phyloP scores from a whole-genome alignment of 2,888 invertebrate species.

The Belgica antarctica region DNA sequence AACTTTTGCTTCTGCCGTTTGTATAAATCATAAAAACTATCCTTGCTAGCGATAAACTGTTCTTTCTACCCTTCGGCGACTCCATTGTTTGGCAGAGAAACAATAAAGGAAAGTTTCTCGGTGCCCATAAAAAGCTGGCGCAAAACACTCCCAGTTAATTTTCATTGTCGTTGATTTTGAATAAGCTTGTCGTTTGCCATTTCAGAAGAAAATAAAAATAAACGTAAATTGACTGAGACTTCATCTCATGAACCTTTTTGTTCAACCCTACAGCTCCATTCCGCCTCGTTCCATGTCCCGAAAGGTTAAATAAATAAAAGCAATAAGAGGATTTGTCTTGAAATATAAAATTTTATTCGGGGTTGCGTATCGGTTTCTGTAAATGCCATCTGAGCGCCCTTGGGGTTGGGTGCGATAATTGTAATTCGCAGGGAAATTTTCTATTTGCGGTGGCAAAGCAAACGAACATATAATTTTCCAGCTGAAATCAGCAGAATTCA shows the following conservation, averaged over 20 bases:
- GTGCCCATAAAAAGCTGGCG: constrained; percentile 5
- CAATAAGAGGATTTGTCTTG: not conserved
- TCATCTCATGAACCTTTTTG: constrained; percentile 10
- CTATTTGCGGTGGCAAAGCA: not conserved
- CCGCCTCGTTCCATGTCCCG: too few species aligned
- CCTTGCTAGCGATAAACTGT: not conserved
- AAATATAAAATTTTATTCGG: not conserved
- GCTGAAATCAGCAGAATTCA: not conserved
- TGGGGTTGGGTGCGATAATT: not conserved
- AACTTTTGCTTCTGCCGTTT: not conserved
- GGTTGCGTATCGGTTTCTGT: too few species aligned
- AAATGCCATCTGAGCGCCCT: not conserved
- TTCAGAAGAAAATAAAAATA: not conserved
- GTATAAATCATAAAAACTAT: constrained; percentile 1
- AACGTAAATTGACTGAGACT: constrained; percentile 6
- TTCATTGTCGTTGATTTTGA: not conserved
- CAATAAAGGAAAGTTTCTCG: constrained; percentile 5
- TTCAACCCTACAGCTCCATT: not conserved
- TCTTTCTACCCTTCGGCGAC: not conserved
- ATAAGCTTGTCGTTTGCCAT: constrained; percentile 3
- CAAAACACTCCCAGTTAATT: constrained; percentile 5
- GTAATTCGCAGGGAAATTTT: not conserved
- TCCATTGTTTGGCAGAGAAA: not conserved
- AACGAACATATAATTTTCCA: constrained; percentile 1
- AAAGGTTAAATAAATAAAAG: constrained; percentile 7